Base-by-base conservation (phyloP, 2,888 invertebrate species). In the Drosophila nr. fundita region DNA sequence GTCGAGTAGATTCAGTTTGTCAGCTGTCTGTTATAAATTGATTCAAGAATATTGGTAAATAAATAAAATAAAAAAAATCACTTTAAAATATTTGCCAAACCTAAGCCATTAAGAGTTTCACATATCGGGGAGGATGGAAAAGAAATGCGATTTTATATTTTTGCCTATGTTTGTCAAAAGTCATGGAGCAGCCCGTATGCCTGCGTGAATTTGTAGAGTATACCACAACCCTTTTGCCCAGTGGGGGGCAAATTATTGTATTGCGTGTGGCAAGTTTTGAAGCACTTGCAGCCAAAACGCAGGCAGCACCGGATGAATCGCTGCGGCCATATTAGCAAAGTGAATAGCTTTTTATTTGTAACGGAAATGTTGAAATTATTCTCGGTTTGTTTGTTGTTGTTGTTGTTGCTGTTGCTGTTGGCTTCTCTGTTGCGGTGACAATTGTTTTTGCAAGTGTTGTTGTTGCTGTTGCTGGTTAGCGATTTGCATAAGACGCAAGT, bases 311-410 rank as follows among this genome's bases (percentile, higher is more conserved):
- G 86, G 86, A 87, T 87, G 86, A 87, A 80, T 73, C 77, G 78
- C 78, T 76, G 82, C 80, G 85, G 90, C 80, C 86, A 76, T 87
- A 87, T 87, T 87, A 87, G 86, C 83, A 87, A 83, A 87, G 90
- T 89, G 90, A 87, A 87, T 87, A 80, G 90, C 82, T 87, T 87
- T 87, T 89, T 87, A 87, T 87, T 87, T 87, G 86, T 77, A 78
- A 82, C 86, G 86, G 86, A 87, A 87, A 89, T 87, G 90, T 89
- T 88, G 42, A 82, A 87, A 85, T 89, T 87, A 87, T 83, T 89
- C 78, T 83, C 75, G 76, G 76, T 80, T 76, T 75, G 69, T 73
- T 52, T 53, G 55, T 36, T 40, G 58, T 57, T 53, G 48, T 57
- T 71, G 30, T n/a, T 73, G 27, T 52, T 55, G 49, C 45, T 45